Evolutionary conservation across 1,140 invertebrate genomes (phyloP), one percentile per base, ranked within the genome.

Genomic region (Ips nitidus): DNA sequence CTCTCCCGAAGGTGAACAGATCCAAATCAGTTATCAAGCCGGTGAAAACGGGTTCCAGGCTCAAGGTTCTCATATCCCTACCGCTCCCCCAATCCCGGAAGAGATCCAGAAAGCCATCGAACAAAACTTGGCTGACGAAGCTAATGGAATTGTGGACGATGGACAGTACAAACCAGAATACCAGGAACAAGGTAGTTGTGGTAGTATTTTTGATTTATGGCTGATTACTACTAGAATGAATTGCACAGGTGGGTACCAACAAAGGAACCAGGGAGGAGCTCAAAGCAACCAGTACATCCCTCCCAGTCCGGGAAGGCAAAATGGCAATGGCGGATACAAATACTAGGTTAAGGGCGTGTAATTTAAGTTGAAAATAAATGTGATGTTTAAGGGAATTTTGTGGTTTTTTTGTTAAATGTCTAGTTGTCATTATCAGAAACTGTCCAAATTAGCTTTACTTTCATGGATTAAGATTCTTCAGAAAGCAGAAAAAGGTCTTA

Each of bases 11-110:
- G 84, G 84, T 38, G 78, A 82, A 22, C 75, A 82, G 38, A 82
- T 86, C 66, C 79, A 80, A 2, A 80, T 87, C 58, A 82, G 79
- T 6, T 88, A 87, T 72, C 82, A 83, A 42, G 86, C 86, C 4
- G 86, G 85, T 64, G 82, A 83, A 57, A 81, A 83, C 40, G 86
- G 86, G 4, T 87, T 85, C 76, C 81, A 80, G 65, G 77, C 85
- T 3, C 74, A 82, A 55, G 83, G 83, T 4, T 40, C 72, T 6
- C 83, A 84, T 75, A 75, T 86, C 8, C 84, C 84, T 2, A 84
- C 81, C 4, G 80, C 84, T 52, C 84, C 83, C 22, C 82, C 83
- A 42, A 80, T 84, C 3, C 83, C 83, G 1, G 77, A 61, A 37
- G 77, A 74, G 60, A 87, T 87, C 75, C 69, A 82, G 8, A 80